Evolutionary conservation across 2,797 vertebrate genomes (phyloP), one percentile per base, ranked within the genome.

Genomic region (Gallinago solitaria): DNA sequence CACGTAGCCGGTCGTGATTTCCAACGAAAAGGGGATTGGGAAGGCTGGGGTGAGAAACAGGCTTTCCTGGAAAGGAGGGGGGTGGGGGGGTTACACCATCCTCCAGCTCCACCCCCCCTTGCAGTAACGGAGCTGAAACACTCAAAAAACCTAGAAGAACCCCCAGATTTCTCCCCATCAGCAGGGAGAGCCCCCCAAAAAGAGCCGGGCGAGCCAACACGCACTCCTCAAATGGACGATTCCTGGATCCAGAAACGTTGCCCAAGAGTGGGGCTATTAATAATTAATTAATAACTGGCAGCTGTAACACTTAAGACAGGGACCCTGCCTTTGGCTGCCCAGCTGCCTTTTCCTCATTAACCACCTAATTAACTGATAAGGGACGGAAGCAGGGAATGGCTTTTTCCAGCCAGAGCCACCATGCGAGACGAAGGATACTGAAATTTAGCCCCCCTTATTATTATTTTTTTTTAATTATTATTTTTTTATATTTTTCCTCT

Each of bases 141-240:
- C 57, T 25, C 9, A 4, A 65, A 48, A 39, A 6, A 3, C 28
- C 53, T 11, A 50, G 32, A 51, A 43, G 48, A 60, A 69, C 30
- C 1, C n/a, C 24, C 50, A 15, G 19, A 25, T 41, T 63, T 63
- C 37, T 30, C 18, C 12, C 17, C 37, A 14, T 13, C 27, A 28
- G 0, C 5, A 19, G 16, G 20, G 24, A 17, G 15, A 45, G 6
- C 21, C 27, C 5, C 18, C 53, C 21, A 2, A 35, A 47, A 9
- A 16, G 23, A 82, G n/a, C 61, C 4, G 0, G 43, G 16, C 0
- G 12, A 87, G 53, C 5, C 4, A 60, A 41, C 0, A 4, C 9
- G 5, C 9, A 35, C 75, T 69, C 23, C 92, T 16, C 0, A 47
- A 37, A 65, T 5, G 12, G 1, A 0, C 0, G 0, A 15, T 20